phyloP scores from a whole-genome alignment of 2,797 vertebrate species.

The Acanthis flammea region DNA sequence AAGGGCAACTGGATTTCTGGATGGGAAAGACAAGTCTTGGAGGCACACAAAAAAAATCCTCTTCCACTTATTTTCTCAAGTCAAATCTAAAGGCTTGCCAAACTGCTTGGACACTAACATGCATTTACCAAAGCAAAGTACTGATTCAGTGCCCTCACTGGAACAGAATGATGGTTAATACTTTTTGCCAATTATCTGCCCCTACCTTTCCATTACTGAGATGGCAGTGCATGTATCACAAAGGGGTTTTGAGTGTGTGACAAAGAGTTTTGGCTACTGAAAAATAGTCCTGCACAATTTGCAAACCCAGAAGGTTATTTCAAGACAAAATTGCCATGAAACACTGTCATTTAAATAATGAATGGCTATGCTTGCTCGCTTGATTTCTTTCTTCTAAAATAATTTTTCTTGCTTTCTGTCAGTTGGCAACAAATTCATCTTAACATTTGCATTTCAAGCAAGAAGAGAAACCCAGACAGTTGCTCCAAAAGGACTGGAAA shows the following conservation, averaged over 20 bases:
- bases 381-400: slow-evolving; percentile 59
- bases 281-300: slow-evolving; percentile 26
- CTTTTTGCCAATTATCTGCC: slow-evolving; percentile 2
- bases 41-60: not conserved
- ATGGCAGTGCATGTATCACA: not conserved
- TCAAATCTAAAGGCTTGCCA: not conserved
- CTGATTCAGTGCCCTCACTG: not conserved
- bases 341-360: slow-evolving; percentile 52
- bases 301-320: slow-evolving; percentile 52
- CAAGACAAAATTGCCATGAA: slow-evolving; percentile 52
- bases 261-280: slow-evolving; percentile 40
- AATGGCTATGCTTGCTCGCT: slow-evolving; percentile 32
- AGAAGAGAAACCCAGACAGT: slow-evolving; percentile 29
- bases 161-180: not conserved
- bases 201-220: slow-evolving; percentile 5
- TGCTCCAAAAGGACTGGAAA: slow-evolving; percentile 15
- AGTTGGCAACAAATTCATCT: slow-evolving; percentile 55
- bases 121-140: not conserved
- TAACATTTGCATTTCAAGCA: slow-evolving; percentile 44
- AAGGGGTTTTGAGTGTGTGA: not conserved
- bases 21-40: not conserved
- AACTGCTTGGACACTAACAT: not conserved
- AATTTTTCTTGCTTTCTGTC: slow-evolving; percentile 55
- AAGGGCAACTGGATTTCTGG: not conserved
- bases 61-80: not conserved